Conservation (phyloP, 2,797 vertebrate species). For the Schizopygopsis malacanthus region DNA sequence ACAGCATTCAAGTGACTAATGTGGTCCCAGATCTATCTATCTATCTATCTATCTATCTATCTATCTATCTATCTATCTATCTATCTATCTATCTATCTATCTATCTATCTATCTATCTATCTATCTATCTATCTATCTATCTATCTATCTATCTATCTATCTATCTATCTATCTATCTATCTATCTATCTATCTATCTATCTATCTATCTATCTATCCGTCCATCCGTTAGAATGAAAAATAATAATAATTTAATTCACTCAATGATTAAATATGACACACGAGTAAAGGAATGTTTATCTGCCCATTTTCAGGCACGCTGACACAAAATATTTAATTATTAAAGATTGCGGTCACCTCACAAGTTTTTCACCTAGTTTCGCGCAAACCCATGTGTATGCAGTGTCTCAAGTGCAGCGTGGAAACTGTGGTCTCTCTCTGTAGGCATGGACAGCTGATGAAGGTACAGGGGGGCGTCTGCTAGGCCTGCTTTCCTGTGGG, state of each 20-base stretch:
- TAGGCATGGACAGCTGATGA: constrained; percentile 62
- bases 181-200: no score
- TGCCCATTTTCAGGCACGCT: neutral
- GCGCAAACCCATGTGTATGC: constrained; percentile 28
- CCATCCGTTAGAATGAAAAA: neutral
- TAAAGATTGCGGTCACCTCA: neutral
- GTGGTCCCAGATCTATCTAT: no score
- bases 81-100: neutral
- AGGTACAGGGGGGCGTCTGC: constrained; percentile 44
- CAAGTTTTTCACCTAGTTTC: neutral
- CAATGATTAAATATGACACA: neutral
- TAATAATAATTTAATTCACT: neutral
- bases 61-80: neutral
- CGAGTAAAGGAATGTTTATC: neutral
- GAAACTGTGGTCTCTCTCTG: constrained; percentile 46
- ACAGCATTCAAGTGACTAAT: constrained; percentile 76
- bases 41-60: no score
- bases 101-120: neutral
- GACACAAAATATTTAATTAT: neutral
- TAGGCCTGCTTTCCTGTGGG: constrained; percentile 58
- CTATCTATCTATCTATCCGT: no score
- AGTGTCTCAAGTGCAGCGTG: constrained; percentile 41
- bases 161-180: no score
- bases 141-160: no score
- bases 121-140: neutral